These are phyloP conservation scores for Climacteris rufus DNA, from an alignment of 2,113 vertebrate genomes.

Conservation along the genomic window DNA sequence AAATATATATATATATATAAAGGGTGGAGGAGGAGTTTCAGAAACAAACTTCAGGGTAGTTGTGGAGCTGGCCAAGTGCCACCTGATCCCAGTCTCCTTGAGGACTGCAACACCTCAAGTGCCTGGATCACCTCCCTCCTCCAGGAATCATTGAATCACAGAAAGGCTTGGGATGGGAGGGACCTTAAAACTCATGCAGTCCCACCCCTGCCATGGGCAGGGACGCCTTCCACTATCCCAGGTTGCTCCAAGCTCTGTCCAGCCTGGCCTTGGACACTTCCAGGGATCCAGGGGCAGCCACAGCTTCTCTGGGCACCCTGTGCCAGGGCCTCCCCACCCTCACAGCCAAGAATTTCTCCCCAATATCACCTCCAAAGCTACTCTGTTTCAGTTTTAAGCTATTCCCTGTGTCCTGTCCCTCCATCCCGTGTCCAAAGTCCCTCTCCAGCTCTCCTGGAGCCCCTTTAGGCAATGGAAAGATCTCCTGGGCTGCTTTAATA, in stretches of 20 bases:
- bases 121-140: neutral
- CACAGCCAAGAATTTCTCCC: neutral
- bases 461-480: fast-evolving
- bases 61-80: neutral
- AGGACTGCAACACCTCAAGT: neutral
- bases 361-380: fast-evolving
- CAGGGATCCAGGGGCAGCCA: neutral
- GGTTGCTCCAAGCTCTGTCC: fast-evolving
- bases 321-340: neutral
- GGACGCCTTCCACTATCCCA: neutral
- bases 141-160: neutral
- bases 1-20: no score
- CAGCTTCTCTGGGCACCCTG: neutral
- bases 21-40: fast-evolving
- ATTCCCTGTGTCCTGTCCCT: neutral
- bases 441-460: neutral
- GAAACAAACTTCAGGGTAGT: neutral
- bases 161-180: neutral
- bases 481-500: neutral
- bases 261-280: neutral
- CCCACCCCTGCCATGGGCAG: neutral
- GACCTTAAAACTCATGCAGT: neutral
- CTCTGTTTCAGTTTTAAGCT: neutral
- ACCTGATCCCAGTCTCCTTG: neutral
- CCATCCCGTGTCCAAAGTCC: fast-evolving